phyloP scores from a whole-genome alignment of 2,888 invertebrate genomes.

The Agrypnus murinus region DNA sequence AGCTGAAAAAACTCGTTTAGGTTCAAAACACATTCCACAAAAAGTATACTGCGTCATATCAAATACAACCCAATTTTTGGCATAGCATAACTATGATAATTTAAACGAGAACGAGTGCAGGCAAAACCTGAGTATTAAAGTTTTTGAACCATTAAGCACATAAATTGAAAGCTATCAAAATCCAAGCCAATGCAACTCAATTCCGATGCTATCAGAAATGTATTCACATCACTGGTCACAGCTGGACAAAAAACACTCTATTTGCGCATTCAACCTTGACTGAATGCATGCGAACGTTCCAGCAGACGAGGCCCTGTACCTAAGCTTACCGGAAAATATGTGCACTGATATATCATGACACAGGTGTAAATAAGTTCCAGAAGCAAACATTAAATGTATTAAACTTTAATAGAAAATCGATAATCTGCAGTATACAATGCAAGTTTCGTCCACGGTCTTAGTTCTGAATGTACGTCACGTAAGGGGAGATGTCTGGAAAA shows the following conservation, averaged over 20 bases:
- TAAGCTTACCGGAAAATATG: constrained; percentile 35
- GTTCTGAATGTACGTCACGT: constrained; percentile 3
- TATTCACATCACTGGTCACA: constrained; percentile 54
- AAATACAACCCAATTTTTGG: too few relatives aligned
- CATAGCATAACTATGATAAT: constrained; percentile 27
- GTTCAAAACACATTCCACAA: too few relatives aligned
- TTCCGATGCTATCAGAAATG: constrained; percentile 57
- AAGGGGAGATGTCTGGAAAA: background rate
- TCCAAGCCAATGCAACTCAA: constrained; percentile 56
- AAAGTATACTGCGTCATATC: too few relatives aligned
- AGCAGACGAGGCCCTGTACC: constrained; percentile 7
- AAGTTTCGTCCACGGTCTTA: background rate
- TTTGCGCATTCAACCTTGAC: constrained; percentile 50
- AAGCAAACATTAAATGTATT: constrained; percentile 6
- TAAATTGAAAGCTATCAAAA: constrained; percentile 60
- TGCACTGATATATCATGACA: constrained; percentile 24
- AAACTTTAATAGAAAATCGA: constrained; percentile 19
- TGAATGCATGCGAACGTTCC: constrained; percentile 41
- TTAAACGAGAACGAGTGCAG: constrained; percentile 24
- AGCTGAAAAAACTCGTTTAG: too few relatives aligned
- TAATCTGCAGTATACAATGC: constrained; percentile 1
- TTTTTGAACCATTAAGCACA: constrained; percentile 59
- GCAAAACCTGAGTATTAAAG: constrained; percentile 41
- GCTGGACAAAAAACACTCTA: constrained; percentile 52
- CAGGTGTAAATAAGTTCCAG: constrained; percentile 44